Evolutionary conservation across 2,797 vertebrate species (phyloP), one percentile per base, ranked within the genome.

Genomic region (Rhynchonycteris naso): DNA sequence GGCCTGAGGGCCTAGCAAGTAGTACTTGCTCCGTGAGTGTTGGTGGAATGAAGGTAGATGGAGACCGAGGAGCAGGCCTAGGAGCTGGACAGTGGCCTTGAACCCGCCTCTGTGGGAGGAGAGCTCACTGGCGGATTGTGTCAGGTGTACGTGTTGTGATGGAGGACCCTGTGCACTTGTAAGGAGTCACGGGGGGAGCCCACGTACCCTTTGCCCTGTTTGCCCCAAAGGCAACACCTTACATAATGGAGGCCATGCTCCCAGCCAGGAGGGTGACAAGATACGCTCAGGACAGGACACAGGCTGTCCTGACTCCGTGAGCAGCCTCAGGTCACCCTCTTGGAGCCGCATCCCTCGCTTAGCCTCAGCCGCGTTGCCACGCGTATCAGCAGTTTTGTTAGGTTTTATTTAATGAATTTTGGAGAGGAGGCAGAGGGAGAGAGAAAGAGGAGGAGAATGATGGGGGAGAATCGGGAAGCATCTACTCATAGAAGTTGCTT

Each of bases 361-460:
- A 2, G 21, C 33, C 16, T 43, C 52, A 2, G 15, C 24, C 1
- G 0, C 19, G 18, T 4, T 19, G 30, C 7, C 24, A 0, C 0
- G 1, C 1, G 19, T 26, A 1, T 26, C 14, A 4, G 3, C 19
- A 24, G 1, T 26, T 50, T 38, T 22, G 43, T 43, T 43, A 43
- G 43, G 43, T 43, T 43, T 43, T 43, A 43, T 43, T 43, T 43
- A 43, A 4, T 43, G 38, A 43, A 43, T 43, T 43, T 43, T 43
- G 38, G 38, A 43, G 38, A 43, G 38, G 38, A 7, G 38, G 38
- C 38, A 43, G 38, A 43, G 7, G 38, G 38, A 43, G 38, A 43
- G 7, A 43, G n/a, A n/a, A n/a, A n/a, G n/a, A n/a, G n/a, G 38
- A 43, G 38, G 7, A 43, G 38, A 43, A 43, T 43, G 38, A 43